A percentile compares a stretch with the other conserved stretches of the same genome.
These are phyloP conservation scores for Desoria tigrina DNA, from an alignment of 2,888 invertebrate genomes.

Conservation along the genomic window DNA sequence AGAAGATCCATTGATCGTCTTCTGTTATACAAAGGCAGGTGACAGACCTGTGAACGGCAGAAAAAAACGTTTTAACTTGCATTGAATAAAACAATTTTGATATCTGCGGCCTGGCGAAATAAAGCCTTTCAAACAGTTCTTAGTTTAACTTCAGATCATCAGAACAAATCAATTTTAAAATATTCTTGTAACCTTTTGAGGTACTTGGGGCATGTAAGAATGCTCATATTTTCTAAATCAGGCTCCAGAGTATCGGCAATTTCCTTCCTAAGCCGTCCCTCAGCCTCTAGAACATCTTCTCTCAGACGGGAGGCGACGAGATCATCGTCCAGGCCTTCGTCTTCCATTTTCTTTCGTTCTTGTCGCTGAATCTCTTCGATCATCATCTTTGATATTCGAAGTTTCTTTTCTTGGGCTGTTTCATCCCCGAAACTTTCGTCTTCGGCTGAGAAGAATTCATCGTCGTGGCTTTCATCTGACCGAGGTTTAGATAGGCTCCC, in stretches of 20 bases:
- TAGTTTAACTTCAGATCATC: no score
- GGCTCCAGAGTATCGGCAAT: constrained; percentile 68
- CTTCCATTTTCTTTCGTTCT: constrained; percentile 67
- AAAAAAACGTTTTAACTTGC: constrained; percentile 55
- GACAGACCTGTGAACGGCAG: constrained; percentile 60
- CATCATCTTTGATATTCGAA: constrained; percentile 86
- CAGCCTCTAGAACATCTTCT: constrained; percentile 82
- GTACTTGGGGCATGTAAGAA: constrained; percentile 70
- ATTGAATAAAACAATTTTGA: no score
- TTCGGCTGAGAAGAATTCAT: constrained; percentile 59
- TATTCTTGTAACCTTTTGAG: constrained; percentile 58
- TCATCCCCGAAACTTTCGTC: constrained; percentile 63
- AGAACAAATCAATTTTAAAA: no score
- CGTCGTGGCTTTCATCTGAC: constrained; percentile 14
- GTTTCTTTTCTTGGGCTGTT: constrained; percentile 85
- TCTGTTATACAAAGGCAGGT: constrained; percentile 78
- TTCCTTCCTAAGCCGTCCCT: constrained; percentile 73
- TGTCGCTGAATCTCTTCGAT: constrained; percentile 81
- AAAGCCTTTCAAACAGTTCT: no score
- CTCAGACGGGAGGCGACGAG: constrained; percentile 74
- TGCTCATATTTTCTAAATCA: constrained; percentile 57
- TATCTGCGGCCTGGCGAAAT: no score
- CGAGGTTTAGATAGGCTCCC: not conserved
- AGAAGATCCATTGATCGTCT: constrained; percentile 70
- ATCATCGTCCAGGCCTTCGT: constrained; percentile 60